Base-by-base conservation (phyloP, 2,113 vertebrate genomes). In the Nothobranchius furzeri region DNA sequence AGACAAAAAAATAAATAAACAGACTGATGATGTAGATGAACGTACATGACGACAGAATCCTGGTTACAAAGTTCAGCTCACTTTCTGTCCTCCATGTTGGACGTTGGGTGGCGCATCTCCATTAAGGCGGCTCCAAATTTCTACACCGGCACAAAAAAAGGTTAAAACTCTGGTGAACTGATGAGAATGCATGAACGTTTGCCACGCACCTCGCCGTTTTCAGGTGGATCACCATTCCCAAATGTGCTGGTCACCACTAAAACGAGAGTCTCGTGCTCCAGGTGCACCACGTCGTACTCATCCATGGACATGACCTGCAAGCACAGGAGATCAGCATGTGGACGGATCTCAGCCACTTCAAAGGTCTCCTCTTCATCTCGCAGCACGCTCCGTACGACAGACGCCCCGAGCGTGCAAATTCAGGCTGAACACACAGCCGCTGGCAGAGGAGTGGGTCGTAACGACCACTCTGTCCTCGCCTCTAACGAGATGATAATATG, bases 51-150 rank as follows among this genome's bases (percentile, higher is more conserved):
- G 30, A 30, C 30, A 30, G 30, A 30, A 30, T 30, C 30, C 30
- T 2, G 3, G 8, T 8, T 15, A 12, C 50, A 10, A 10, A 9
- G 12, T 3, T 37, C 2, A 59, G 93, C 96, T 95, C 86, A 98
- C 98, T 96, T 98, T 81, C 95, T 95, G 68, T 98, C 96, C 81
- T 97, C 96, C 40, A 94, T 90, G 84, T 95, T 90, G 52, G 96
- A 95, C 64, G 96, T 96, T 51, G 96, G 96, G 70, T 98, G 96
- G 57, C 94, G 94, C 95, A 98, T 98, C 81, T 99, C 98, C 98
- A 99, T 99, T 68, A 99, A 81, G 0, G 95, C 96, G 0, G 92
- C 95, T 87, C 95, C 96, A 45, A 98, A 99, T 94, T 98, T 99
- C 98, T 99, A 37, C 35, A 42, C 67, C 61, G 37, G 7, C 4